Base-by-base conservation (phyloP, 2,888 invertebrate species). In the Melolontha melolontha region DNA sequence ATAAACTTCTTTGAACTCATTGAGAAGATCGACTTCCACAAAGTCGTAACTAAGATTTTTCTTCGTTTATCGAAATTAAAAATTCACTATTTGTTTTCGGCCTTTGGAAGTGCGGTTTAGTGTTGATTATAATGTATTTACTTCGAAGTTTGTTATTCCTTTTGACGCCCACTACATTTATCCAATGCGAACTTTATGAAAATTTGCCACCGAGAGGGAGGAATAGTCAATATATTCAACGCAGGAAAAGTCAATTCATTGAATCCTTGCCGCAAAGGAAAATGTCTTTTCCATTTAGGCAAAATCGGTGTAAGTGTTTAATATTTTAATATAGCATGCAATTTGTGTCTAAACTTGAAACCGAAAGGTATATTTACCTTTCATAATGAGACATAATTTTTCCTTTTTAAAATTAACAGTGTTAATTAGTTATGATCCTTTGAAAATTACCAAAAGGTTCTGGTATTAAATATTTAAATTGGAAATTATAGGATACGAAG, bases 291-390 rank as follows among this genome's bases (percentile, higher is more conserved):
- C 42, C 44, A 44, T 29, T 27, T 1, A 44, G 59, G 12, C 59
- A 59, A 16, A 59, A 44, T 59, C 59, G 59, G 22, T 44, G 59
- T 59, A 29, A 59, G 59, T 59, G 29, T 40, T 27, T 47, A 16
- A 14, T 1, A 16, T 14, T 47, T 16, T n/a, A 47, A n/a, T 47
- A 14, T 47, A 8, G 17, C 14, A 14, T 47, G 16, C 47, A 47
- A 47, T 17, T 14, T 16, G 14, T 16, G 14, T 16, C 1, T 6
- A 14, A 16, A 12, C 14, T 47, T 14, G 14, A n/a, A 14, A 34
- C 2, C 8, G 34, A 8, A 34, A 10, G 10, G 34, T 34, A 10
- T 34, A 34, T 34, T 34, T 34, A 34, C 10, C 34, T 34, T 34
- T 34, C 34, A 10, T 34, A 34, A 34, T 34, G 6, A 34, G 34